Conservation (phyloP, 2,888 invertebrate genomes). For the Phytoseiulus persimilis region DNA sequence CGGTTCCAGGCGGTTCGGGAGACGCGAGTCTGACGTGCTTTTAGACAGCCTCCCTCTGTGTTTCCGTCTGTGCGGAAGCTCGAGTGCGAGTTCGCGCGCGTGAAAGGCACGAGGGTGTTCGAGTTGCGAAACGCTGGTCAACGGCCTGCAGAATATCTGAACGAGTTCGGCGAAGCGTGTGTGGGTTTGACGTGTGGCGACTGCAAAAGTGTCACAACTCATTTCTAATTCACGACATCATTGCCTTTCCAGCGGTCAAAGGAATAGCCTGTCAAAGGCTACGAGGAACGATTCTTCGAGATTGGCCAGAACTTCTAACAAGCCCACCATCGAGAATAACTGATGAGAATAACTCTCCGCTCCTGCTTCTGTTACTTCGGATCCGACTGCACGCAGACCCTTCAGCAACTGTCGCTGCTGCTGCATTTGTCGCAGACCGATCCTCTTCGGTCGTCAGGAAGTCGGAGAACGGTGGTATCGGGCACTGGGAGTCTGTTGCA, state of each 20-base stretch:
- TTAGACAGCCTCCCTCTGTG: too few relatives aligned
- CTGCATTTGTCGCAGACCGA: too few relatives aligned
- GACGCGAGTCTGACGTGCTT: too few relatives aligned
- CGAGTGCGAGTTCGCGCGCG: not conserved
- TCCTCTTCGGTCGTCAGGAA: too few relatives aligned
- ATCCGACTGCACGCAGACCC: not conserved
- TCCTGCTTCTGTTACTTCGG: not conserved
- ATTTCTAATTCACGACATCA: conserved; percentile 5
- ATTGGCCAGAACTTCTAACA: not conserved
- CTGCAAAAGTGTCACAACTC: conserved; percentile 5
- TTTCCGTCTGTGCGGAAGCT: too few relatives aligned
- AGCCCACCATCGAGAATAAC: not conserved
- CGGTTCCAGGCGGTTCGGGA: too few relatives aligned
- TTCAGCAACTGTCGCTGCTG: too few relatives aligned
- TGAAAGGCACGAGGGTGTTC: not conserved
- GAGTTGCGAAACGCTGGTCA: not conserved
- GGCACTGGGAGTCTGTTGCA: too few relatives aligned
- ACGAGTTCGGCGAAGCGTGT: not conserved
- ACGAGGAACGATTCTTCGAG: not conserved
- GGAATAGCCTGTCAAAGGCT: not conserved
- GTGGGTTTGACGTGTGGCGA: not conserved
- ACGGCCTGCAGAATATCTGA: not conserved
- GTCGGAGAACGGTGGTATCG: too few relatives aligned
- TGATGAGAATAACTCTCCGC: not conserved
- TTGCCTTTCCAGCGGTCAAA: not conserved